Conservation (phyloP, 2,888 invertebrate genomes). For the Diplolepis rosae region DNA sequence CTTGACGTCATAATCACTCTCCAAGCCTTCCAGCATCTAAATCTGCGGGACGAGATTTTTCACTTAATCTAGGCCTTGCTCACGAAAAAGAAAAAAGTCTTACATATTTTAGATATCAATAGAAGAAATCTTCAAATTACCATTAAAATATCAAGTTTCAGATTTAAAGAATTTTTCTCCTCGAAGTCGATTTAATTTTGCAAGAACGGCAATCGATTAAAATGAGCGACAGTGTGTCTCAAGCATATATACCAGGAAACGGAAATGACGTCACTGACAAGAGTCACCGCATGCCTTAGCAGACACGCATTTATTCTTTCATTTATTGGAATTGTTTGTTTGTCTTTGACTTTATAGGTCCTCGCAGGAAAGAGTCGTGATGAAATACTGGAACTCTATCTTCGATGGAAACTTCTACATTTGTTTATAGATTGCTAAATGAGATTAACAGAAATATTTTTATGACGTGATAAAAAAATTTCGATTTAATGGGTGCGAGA, state of each 20-base stretch:
- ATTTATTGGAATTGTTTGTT: constrained; percentile 67
- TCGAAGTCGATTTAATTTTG: constrained; percentile 6
- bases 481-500: not conserved
- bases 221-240: constrained; percentile 61
- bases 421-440: not conserved
- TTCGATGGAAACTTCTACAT: not conserved
- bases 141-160: too few relatives aligned
- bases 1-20: constrained; percentile 53
- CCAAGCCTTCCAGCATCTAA: not conserved
- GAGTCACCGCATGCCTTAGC: constrained; percentile 50
- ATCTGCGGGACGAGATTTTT: constrained; percentile 2
- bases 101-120: too few relatives aligned
- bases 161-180: constrained; percentile 13
- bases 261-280: constrained; percentile 67
- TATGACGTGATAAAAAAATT: not conserved
- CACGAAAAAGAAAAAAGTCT: not conserved
- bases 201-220: constrained; percentile 56
- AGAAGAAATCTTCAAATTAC: too few relatives aligned
- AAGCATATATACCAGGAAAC: constrained; percentile 63
- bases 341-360: constrained; percentile 45
- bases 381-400: not conserved
- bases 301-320: constrained; percentile 60
- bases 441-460: not conserved
- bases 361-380: not conserved
- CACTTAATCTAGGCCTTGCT: not conserved